Conservation (phyloP, 2,888 invertebrate species). For the Brenthis daphne region DNA sequence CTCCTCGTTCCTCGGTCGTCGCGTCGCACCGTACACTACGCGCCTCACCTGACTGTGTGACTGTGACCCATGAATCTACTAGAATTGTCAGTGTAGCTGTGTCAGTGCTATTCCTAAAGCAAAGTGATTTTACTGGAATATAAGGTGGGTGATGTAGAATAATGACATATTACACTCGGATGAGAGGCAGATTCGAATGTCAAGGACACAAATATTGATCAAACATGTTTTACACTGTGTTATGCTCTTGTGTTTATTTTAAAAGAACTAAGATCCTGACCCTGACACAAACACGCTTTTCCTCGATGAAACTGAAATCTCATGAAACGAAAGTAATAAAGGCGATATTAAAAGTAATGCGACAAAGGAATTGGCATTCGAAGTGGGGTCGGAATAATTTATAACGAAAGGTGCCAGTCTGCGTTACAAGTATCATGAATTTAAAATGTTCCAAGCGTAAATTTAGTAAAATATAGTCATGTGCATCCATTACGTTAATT, state of each 20-base stretch:
- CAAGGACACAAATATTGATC: conserved; percentile 78
- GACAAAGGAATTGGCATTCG: conserved; percentile 60
- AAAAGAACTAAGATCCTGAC: conserved; percentile 28
- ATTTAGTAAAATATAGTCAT: conserved; percentile 32
- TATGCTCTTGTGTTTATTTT: conserved; percentile 28
- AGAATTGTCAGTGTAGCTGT: conserved; percentile 50
- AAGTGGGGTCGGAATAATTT: conserved; percentile 67
- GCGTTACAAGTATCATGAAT: conserved; percentile 52
- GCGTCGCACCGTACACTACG: conserved; percentile 48
- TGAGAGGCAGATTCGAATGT: conserved; percentile 60
- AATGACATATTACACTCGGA: conserved; percentile 54
- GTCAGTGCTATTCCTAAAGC: conserved; percentile 49
- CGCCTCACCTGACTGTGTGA: conserved; percentile 45
- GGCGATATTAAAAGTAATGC: conserved; percentile 52
- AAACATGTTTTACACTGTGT: conserved; percentile 46
- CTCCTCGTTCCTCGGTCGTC: conserved; percentile 30
- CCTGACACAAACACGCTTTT: conserved; percentile 32
- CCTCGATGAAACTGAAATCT: background rate
- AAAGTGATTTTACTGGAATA: conserved; percentile 42
- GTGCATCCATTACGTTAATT: conserved; percentile 31
- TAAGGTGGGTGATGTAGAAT: conserved; percentile 67
- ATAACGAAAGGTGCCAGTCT: conserved; percentile 65
- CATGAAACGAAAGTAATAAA: conserved; percentile 8
- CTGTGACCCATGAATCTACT: conserved; percentile 48
- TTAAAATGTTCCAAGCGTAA: conserved; percentile 43